Evolutionary conservation across 2,888 invertebrate genomes (phyloP).

Genomic region (Theretra japonica): DNA sequence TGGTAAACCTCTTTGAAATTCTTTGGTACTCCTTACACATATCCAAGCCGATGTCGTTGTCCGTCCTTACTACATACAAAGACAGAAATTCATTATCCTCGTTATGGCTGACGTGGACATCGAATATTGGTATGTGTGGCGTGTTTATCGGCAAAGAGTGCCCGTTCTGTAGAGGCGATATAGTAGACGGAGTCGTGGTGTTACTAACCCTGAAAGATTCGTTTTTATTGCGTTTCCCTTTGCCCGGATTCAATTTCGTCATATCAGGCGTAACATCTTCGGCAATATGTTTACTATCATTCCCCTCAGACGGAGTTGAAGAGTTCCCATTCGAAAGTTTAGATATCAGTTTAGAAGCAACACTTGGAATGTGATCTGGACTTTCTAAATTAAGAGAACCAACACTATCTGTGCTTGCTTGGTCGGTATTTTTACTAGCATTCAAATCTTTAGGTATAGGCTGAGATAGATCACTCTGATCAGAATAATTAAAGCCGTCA

Average conservation of each 20-base stretch:
- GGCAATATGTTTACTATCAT: conserved; percentile 48
- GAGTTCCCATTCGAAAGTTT: conserved; percentile 80
- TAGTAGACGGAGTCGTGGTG: conserved; percentile 77
- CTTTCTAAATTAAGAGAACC: conserved; percentile 68
- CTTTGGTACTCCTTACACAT: conserved; percentile 80
- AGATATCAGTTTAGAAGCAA: conserved; percentile 73
- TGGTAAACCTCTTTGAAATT: conserved; percentile 76
- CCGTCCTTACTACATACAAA: conserved; percentile 74
- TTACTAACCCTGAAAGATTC: conserved; percentile 74
- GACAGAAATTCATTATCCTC: conserved; percentile 80
- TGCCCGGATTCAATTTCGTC: conserved; percentile 59
- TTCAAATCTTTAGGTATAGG: conserved; percentile 54
- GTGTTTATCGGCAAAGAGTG: conserved; percentile 72
- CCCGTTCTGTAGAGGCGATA: conserved; percentile 79
- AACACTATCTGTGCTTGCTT: conserved; percentile 76
- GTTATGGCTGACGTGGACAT: conserved; percentile 74
- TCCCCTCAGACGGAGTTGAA: conserved; percentile 72
- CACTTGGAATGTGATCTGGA: conserved; percentile 67
- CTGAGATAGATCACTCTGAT: conserved; percentile 59
- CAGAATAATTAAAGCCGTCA: conserved; percentile 66
- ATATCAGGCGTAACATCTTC: conserved; percentile 75
- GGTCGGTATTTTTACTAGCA: conserved; percentile 69
- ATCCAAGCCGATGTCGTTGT: conserved; percentile 77
- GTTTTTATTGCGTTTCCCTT: conserved; percentile 65
- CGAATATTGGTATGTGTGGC: conserved; percentile 75